Percentiles rank a stretch among this genome's conserved stretches.
Evolutionary conservation across 2,888 invertebrate species (phyloP).

Genomic region (Sussaba pulchella): DNA sequence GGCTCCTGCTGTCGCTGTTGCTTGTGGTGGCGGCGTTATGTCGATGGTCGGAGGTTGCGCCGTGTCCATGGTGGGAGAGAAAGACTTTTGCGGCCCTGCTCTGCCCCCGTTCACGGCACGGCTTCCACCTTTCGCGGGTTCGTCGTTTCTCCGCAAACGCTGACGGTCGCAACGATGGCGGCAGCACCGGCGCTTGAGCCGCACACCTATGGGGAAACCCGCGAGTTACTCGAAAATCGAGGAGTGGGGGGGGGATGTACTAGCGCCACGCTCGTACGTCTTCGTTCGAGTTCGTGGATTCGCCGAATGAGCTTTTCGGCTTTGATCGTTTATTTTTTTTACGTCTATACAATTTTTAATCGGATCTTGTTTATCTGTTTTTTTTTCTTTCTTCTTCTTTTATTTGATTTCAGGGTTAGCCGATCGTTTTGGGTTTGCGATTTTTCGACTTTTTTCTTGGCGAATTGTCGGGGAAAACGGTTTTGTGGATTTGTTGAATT

Average conservation of each 20-base stretch:
- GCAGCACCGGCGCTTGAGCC: conserved; percentile 10
- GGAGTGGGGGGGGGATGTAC: neutral
- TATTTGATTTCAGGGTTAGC: too few species aligned
- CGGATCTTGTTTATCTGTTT: conserved; percentile 25
- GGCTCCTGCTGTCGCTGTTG: conserved; percentile 1
- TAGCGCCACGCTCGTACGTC: conserved; percentile 55
- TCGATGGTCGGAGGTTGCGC: conserved; percentile 18
- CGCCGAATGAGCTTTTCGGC: conserved; percentile 15
- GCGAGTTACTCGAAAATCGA: neutral
- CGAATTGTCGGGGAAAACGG: too few species aligned
- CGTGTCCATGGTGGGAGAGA: conserved; percentile 39
- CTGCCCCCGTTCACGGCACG: conserved; percentile 41
- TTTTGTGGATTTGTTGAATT: too few species aligned
- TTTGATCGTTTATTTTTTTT: conserved; percentile 45
- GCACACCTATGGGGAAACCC: conserved; percentile 3
- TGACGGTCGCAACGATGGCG: conserved; percentile 28
- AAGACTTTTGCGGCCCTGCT: conserved; percentile 40
- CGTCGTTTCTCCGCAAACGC: conserved; percentile 26
- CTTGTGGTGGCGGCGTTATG: conserved; percentile 28
- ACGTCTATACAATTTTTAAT: conserved; percentile 50
- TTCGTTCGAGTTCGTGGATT: conserved; percentile 32
- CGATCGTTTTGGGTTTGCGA: too few species aligned
- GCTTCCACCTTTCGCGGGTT: conserved; percentile 32
- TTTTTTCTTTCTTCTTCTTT: conserved; percentile 15
- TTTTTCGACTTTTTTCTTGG: too few species aligned